Evolutionary conservation across 2,113 vertebrate species (phyloP).

Genomic region (Thermophis baileyi): DNA sequence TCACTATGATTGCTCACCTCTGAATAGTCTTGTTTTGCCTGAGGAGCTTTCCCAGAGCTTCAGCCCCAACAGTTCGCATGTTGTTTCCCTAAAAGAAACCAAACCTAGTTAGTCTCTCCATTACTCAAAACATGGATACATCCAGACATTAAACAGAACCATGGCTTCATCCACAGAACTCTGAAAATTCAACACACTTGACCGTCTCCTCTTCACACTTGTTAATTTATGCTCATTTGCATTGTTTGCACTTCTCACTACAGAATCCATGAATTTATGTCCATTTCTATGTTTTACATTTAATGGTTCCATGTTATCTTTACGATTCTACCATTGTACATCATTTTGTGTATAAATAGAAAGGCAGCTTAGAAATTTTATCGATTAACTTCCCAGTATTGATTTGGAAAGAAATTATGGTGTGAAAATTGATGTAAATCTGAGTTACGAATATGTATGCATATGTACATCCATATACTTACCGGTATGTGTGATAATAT

Average conservation of each 20-base stretch:
- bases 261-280: not conserved
- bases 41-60: constrained; percentile 83
- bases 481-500: not conserved
- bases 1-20: constrained; percentile 70
- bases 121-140: not conserved
- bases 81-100: constrained; percentile 85
- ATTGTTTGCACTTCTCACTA: not conserved
- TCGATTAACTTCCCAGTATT: not conserved
- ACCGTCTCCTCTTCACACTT: not conserved
- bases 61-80: constrained; percentile 77
- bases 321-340: not conserved
- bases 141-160: not conserved
- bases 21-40: constrained; percentile 81
- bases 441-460: not conserved
- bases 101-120: not conserved
- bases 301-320: not conserved
- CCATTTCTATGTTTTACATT: not conserved
- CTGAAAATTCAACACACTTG: not conserved
- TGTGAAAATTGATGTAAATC: not conserved
- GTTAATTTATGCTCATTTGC: not conserved
- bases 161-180: not conserved
- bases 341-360: not conserved
- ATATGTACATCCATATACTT: not conserved
- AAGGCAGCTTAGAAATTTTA: not conserved
- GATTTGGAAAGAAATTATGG: not conserved